Conservation (phyloP, 2,113 vertebrate genomes). For the Camelus bactrianus region DNA sequence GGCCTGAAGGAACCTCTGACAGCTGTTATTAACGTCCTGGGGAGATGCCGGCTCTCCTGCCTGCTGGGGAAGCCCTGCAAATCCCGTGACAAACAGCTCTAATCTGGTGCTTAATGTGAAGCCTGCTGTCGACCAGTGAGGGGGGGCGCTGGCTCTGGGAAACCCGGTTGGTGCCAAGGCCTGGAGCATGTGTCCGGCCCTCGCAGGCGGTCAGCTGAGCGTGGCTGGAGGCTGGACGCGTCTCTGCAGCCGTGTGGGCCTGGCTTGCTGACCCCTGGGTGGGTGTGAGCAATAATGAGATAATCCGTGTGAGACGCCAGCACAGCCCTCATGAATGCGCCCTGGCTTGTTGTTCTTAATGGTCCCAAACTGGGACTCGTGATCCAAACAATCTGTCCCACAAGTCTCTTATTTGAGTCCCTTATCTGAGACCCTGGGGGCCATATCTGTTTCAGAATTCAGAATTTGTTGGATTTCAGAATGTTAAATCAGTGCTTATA, state of each 20-base stretch:
- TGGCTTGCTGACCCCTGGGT: rapidly evolving
- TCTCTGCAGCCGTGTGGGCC: background rate
- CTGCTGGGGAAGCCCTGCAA: background rate
- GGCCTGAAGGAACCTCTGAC: background rate
- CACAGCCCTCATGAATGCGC: background rate
- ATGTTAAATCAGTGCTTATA: background rate
- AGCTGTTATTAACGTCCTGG: background rate
- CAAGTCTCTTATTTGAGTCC: background rate
- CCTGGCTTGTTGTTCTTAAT: background rate
- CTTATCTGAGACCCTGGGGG: slow-evolving; percentile 28
- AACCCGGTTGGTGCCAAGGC: rapidly evolving
- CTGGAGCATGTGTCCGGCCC: rapidly evolving
- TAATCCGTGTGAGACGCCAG: background rate
- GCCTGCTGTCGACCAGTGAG: background rate
- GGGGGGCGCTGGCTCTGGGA: background rate
- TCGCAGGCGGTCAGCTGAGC: background rate
- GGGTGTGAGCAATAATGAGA: background rate
- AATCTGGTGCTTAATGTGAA: background rate
- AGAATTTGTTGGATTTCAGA: background rate
- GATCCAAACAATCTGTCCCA: background rate
- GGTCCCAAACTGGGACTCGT: background rate
- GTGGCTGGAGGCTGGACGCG: background rate
- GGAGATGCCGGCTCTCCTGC: background rate
- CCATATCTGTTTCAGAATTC: slow-evolving; percentile 41
- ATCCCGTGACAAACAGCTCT: background rate